phyloP scores from a whole-genome alignment of 1,140 invertebrate species.

The Philopotamus ludificatus region DNA sequence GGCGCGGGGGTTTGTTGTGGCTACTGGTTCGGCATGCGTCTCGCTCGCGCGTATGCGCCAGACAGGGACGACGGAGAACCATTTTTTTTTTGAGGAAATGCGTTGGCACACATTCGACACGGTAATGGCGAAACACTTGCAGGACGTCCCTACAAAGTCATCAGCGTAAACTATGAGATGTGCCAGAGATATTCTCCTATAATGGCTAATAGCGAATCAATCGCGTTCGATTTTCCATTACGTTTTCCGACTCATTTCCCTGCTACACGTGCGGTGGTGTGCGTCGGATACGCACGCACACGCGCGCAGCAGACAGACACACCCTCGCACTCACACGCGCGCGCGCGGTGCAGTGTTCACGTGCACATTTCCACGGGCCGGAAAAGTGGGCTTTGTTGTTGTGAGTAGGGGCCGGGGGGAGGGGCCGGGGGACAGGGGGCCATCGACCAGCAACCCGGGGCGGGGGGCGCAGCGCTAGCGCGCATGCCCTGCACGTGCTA shows the following conservation, averaged over 20 bases:
- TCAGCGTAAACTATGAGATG: no score
- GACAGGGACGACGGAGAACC: no score
- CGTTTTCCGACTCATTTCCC: no score
- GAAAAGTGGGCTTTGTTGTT: constrained; percentile 19
- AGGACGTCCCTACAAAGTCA: no score
- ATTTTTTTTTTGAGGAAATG: no score
- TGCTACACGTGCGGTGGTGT: background rate
- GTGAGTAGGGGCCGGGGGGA: constrained; percentile 8
- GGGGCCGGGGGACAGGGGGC: background rate
- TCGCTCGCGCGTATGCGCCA: background rate
- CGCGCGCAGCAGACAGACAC: no score
- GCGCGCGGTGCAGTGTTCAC: background rate
- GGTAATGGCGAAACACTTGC: no score
- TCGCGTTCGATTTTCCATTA: no score
- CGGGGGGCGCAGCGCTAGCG: background rate
- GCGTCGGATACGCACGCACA: background rate
- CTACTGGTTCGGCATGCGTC: background rate
- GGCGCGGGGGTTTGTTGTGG: background rate
- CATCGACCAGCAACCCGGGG: constrained; percentile 22
- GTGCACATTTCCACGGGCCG: background rate
- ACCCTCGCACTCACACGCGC: no score
- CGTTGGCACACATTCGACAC: no score
- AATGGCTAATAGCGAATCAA: no score
- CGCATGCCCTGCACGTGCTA: background rate
- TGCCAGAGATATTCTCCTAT: no score